phyloP scores from a whole-genome alignment of 2,888 invertebrate genomes.

The Limenitis camilla region DNA sequence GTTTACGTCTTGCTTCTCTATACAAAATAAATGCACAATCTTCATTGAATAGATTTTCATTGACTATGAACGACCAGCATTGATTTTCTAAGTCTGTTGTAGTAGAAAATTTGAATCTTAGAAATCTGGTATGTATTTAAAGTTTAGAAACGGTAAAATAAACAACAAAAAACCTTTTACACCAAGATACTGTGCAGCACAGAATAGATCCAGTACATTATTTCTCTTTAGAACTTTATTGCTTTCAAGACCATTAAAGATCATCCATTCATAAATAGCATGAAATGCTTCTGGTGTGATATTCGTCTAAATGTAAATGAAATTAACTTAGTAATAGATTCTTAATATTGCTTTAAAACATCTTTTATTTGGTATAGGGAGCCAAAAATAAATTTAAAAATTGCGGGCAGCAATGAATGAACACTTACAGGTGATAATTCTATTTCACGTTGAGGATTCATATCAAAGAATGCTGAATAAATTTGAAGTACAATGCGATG shows the following conservation, averaged over 20 bases:
- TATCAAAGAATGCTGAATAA: slow-evolving; percentile 79
- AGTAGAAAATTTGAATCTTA: slow-evolving; percentile 1
- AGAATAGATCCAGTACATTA: slow-evolving; percentile 82
- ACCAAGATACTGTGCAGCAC: slow-evolving; percentile 80
- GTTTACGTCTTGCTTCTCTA: slow-evolving; percentile 72
- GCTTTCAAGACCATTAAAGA: slow-evolving; percentile 76
- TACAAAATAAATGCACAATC: slow-evolving; percentile 83
- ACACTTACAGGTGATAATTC: slow-evolving; percentile 53
- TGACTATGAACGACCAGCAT: slow-evolving; percentile 84
- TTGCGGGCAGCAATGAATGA: not conserved
- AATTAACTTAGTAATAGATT: not conserved
- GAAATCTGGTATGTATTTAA: not conserved
- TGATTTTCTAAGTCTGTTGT: slow-evolving; percentile 80
- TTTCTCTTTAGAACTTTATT: slow-evolving; percentile 78
- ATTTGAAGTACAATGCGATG: slow-evolving; percentile 80
- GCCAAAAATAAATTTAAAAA: not conserved
- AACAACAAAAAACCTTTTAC: slow-evolving; percentile 73
- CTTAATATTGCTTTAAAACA: not conserved
- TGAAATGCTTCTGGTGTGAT: slow-evolving; percentile 77
- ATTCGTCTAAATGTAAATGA: slow-evolving; percentile 37
- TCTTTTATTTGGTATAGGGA: no score
- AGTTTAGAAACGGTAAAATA: no score
- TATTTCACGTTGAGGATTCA: slow-evolving; percentile 45
- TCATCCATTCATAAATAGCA: slow-evolving; percentile 88
- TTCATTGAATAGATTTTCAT: slow-evolving; percentile 80